Evolutionary conservation across 2,113 vertebrate species (phyloP), one percentile per base, ranked within the genome.

Genomic region (Oplegnathus fasciatus): DNA sequence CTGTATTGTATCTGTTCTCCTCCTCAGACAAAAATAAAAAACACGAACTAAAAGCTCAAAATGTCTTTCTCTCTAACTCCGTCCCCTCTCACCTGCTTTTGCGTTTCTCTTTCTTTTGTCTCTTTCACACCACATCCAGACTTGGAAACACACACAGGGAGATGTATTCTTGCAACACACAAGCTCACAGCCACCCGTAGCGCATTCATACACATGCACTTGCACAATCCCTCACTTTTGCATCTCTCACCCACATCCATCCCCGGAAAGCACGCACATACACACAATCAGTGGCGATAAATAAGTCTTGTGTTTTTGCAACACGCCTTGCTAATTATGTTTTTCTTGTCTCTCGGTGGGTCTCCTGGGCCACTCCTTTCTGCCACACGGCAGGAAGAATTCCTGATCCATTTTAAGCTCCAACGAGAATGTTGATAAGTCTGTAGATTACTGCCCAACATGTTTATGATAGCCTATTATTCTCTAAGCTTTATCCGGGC

Each of bases 381-480:
- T 81, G 70, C 88, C 67, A 40, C 83, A 20, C 83, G 18, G 86
- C 84, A 40, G 88, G 82, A 91, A 90, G 92, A 94, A 94, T 93
- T 89, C 83, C 87, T 93, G 87, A 94, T 91, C 92, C 93, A 88
- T 87, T 90, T 84, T 88, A 91, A 94, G 84, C 88, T 78, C 83
- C 78, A 71, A 76, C 34, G 60, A 86, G 93, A 95, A 94, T 93
- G 91, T 87, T 88, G 93, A 93, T 93, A 94, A 93, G 86, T 91
- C 87, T 77, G 81, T 88, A 94, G 93, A 95, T 95, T 94, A 94
- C 86, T 80, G 85, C 74, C 82, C 85, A 93, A 93, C 93, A 94
- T 94, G 94, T 96, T 95, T 94, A 94, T 92, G 91, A 93, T 94
- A 88, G 88, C 90, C 90, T 91, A 93, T 94, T 95, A 94, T 91